Evolutionary conservation across 2,888 invertebrate genomes (phyloP).

Genomic region (Trissolcus japonicus): DNA sequence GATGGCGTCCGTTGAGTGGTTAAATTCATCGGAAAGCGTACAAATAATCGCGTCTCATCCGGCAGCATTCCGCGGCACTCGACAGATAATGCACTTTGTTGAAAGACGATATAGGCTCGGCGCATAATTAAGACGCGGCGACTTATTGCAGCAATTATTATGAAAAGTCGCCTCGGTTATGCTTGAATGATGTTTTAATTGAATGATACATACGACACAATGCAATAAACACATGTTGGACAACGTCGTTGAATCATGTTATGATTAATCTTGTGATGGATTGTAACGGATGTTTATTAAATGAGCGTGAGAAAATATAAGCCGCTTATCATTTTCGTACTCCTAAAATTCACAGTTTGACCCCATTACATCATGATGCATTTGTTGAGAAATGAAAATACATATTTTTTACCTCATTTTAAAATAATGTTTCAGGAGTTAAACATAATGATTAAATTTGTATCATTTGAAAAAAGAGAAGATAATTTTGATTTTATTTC

Average conservation of each 20-base stretch:
- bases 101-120: conserved; percentile 41
- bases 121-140: conserved; percentile 51
- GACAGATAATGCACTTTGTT: conserved; percentile 38
- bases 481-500: too few relatives aligned
- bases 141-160: conserved; percentile 51
- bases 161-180: conserved; percentile 44
- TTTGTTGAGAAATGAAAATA: too few relatives aligned
- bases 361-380: too few relatives aligned
- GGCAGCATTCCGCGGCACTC: conserved; percentile 29
- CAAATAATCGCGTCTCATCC: conserved; percentile 47
- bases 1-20: conserved; percentile 33
- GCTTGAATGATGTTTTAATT: conserved; percentile 53
- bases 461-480: too few relatives aligned
- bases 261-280: conserved; percentile 36
- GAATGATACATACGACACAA: conserved; percentile 48
- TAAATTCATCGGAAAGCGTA: conserved; percentile 28
- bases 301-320: conserved; percentile 34
- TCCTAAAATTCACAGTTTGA: background rate
- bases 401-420: too few relatives aligned
- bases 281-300: conserved; percentile 40
- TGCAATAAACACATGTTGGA: conserved; percentile 43
- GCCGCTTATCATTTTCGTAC: background rate
- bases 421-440: too few relatives aligned
- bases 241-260: conserved; percentile 49
- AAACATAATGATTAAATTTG: too few relatives aligned